A percentile compares a stretch with the other conserved stretches of the same genome.
These are phyloP conservation scores for Menura novaehollandiae DNA, from an alignment of 2,113 vertebrate species.

Conservation along the genomic window DNA sequence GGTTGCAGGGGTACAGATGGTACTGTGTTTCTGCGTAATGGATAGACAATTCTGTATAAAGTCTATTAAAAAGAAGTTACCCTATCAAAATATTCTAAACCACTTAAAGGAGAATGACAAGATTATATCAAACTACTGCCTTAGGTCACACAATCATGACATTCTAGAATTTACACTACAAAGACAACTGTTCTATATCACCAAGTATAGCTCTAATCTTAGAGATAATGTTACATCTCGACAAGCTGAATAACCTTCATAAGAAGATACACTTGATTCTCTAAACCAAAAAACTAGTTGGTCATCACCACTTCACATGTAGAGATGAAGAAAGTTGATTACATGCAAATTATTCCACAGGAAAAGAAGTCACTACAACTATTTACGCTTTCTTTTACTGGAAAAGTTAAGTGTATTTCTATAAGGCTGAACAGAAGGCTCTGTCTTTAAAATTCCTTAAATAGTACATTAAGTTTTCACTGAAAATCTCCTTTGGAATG, in stretches of 20 bases:
- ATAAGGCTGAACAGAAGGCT: neutral
- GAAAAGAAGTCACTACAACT: neutral
- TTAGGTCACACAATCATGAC: neutral
- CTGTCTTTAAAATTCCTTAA: neutral
- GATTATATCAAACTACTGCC: neutral
- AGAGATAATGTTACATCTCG: neutral
- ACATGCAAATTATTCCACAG: neutral
- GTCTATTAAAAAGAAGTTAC: neutral
- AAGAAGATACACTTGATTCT: neutral
- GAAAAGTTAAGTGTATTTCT: neutral
- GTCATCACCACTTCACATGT: neutral
- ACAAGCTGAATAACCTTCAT: neutral
- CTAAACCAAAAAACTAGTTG: neutral
- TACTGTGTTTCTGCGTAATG: neutral
- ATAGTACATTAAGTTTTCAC: neutral
- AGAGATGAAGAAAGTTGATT: neutral
- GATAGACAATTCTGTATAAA: neutral
- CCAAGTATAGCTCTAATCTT: neutral
- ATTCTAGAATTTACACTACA: neutral
- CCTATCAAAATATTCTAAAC: neutral
- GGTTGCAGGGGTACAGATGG: neutral
- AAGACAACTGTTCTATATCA: neutral
- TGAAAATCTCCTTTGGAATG: neutral
- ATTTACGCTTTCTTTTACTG: neutral
- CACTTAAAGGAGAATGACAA: neutral